Percentiles rank a stretch among this genome's conserved stretches.
Conservation (phyloP, 2,113 vertebrate genomes). For the Microcebus tavaratra region DNA sequence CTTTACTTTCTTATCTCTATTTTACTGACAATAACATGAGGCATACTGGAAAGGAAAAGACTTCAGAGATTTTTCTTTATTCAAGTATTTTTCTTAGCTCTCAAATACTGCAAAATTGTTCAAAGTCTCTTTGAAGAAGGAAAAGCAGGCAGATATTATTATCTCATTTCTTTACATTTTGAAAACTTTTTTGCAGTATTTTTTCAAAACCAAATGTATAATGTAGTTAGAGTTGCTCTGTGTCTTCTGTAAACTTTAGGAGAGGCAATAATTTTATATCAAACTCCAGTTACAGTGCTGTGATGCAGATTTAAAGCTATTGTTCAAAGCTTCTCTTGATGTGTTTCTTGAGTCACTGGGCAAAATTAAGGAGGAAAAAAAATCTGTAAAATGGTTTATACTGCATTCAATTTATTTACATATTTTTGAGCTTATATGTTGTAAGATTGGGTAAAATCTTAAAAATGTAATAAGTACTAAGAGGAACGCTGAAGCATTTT, state of each 20-base stretch:
- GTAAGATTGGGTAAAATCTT: background rate
- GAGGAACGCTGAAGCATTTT: background rate
- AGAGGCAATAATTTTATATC: background rate
- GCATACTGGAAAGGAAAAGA: background rate
- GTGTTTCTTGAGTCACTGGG: background rate
- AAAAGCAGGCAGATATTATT: background rate
- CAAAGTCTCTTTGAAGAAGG: slow-evolving; percentile 18
- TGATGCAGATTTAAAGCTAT: background rate
- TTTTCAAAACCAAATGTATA: background rate
- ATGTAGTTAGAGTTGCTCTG: background rate
- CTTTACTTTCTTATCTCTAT: background rate
- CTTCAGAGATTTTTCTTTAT: background rate
- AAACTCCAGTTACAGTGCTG: background rate
- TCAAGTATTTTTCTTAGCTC: background rate
- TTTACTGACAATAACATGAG: background rate
- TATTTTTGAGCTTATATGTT: background rate
- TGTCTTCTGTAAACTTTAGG: background rate
- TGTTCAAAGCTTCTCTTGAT: background rate
- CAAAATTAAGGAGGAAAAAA: background rate
- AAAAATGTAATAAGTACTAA: background rate
- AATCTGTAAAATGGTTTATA: background rate
- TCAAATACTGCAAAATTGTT: background rate
- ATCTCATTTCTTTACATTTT: background rate
- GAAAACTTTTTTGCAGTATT: background rate
- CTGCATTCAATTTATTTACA: background rate